These are phyloP conservation scores for Ictalurus punctatus DNA, from an alignment of 2,113 vertebrate species.

Conservation along the genomic window DNA sequence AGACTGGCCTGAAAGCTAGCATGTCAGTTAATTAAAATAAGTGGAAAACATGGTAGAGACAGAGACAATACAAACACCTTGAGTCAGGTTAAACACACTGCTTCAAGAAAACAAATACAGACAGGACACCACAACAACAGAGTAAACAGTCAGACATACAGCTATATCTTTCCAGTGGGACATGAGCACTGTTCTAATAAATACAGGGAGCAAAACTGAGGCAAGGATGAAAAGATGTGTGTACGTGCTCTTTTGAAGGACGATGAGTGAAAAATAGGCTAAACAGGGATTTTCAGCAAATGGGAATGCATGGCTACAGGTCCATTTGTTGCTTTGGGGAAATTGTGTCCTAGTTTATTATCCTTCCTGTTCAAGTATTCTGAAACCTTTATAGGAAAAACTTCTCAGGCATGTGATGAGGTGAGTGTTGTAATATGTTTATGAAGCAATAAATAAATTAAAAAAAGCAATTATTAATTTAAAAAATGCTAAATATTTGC, in stretches of 20 bases:
- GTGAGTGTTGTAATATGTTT: neutral
- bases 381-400: constrained; percentile 9
- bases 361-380: neutral
- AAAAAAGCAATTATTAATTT: neutral
- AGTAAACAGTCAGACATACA: neutral
- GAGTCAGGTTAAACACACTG: neutral
- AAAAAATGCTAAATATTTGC: neutral
- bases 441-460: neutral
- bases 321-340: constrained; percentile 36
- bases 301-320: constrained; percentile 24
- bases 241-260: constrained; percentile 28
- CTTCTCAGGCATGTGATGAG: neutral
- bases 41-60: neutral
- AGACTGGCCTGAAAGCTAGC: neutral
- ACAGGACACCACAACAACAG: constrained; percentile 3
- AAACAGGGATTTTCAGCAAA: constrained; percentile 43
- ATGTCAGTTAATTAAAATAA: constrained; percentile 25
- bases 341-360: constrained; percentile 41
- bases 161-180: neutral
- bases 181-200: neutral
- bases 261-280: constrained; percentile 33
- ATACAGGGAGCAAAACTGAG: neutral
- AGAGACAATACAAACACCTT: neutral
- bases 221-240: neutral
- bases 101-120: constrained; percentile 18